Evolutionary conservation across 53 echinoderm and acorn worm species (phyloP).

Genomic region (Antedon mediterranea): DNA sequence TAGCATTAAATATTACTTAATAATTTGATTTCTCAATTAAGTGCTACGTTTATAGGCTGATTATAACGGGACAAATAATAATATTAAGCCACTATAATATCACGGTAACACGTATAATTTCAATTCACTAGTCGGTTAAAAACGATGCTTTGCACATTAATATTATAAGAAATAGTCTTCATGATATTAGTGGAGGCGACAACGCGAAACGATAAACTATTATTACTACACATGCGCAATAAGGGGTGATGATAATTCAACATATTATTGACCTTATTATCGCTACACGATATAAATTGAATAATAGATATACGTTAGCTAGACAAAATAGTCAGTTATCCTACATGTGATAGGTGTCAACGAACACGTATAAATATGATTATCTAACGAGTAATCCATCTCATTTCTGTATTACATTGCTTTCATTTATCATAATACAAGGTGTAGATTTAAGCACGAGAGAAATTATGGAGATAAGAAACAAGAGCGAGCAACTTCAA

Average conservation of each 20-base stretch:
- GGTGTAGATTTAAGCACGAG: background rate
- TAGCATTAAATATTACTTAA: too few relatives aligned
- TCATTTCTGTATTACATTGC: background rate
- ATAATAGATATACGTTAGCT: background rate
- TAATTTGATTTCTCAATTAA: too few relatives aligned
- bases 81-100: too few relatives aligned
- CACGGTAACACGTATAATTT: background rate
- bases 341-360: background rate
- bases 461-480: background rate
- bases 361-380: background rate
- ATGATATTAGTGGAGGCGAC: background rate
- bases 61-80: too few relatives aligned
- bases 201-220: background rate
- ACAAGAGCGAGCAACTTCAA: background rate
- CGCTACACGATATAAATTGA: background rate
- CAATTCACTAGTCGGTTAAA: background rate
- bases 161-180: background rate
- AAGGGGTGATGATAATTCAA: background rate
- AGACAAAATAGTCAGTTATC: background rate
- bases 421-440: background rate
- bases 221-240: background rate
- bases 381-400: background rate
- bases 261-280: background rate
- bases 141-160: too few relatives aligned
- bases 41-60: too few relatives aligned